Evolutionary conservation across 2,113 vertebrate genomes (phyloP).

Genomic region (Camelus bactrianus): DNA sequence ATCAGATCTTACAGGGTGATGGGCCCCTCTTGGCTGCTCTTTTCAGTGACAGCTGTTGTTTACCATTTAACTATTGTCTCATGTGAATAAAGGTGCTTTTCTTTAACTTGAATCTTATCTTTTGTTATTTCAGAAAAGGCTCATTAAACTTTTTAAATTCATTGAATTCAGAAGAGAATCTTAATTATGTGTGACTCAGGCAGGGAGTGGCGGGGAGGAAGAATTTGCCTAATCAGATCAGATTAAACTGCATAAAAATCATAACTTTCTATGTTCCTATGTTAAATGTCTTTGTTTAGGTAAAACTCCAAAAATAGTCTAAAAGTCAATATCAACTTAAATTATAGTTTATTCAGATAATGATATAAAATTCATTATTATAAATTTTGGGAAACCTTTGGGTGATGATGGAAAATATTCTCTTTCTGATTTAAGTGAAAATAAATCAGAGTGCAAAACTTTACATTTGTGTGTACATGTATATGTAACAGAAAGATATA

Average conservation of each 20-base stretch:
- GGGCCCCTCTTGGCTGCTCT: not conserved
- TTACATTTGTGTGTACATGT: not conserved
- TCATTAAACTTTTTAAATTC: constrained; percentile 42
- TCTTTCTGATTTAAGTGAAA: not conserved
- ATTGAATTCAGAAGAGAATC: not conserved
- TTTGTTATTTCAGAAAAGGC: constrained; percentile 1
- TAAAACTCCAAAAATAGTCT: not conserved
- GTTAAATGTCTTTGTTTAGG: not conserved
- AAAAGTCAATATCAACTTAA: constrained; percentile 5
- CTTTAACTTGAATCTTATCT: not conserved
- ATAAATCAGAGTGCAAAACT: not conserved
- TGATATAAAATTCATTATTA: not conserved
- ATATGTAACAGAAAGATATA: not conserved
- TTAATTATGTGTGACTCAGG: not conserved
- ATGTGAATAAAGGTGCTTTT: not conserved
- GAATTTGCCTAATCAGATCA: not conserved
- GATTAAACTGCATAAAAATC: not conserved
- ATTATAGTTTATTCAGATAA: not conserved
- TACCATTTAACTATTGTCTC: not conserved
- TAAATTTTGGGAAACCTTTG: not conserved
- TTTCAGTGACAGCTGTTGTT: not conserved
- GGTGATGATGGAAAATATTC: not conserved
- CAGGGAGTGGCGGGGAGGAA: no score
- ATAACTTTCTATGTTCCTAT: not conserved
- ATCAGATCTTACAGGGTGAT: not conserved